These are phyloP conservation scores for Sus cebifrons DNA, from an alignment of 2,797 vertebrate genomes.

Conservation along the genomic window DNA sequence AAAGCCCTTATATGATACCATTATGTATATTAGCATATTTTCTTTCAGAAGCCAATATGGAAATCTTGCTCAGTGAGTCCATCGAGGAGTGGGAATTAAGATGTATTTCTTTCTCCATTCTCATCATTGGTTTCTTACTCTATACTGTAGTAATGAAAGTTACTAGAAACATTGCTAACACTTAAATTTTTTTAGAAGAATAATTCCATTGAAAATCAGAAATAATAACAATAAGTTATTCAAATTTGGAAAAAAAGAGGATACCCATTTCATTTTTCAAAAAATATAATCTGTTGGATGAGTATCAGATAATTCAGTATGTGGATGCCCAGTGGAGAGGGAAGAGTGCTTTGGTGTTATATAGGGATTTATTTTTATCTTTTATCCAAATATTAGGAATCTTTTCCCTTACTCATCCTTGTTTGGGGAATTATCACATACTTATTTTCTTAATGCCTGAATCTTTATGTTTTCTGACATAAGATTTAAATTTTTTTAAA, in stretches of 20 bases:
- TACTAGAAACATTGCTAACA: conserved; percentile 1
- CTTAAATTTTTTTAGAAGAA: conserved; percentile 52
- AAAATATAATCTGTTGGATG: conserved; percentile 49
- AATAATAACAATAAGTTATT: conserved; percentile 26
- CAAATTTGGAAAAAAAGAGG: background rate
- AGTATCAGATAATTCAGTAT: background rate
- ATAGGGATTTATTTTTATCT: background rate
- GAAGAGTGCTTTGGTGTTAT: background rate
- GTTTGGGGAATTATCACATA: background rate
- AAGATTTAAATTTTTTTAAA: conserved; percentile 29
- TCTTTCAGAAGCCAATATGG: conserved; percentile 30
- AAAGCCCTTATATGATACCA: background rate
- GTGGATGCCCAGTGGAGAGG: background rate
- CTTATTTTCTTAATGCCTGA: conserved; percentile 16
- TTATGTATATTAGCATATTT: conserved; percentile 5
- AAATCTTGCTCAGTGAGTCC: background rate
- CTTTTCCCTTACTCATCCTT: background rate
- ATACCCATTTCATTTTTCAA: background rate
- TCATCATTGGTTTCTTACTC: conserved; percentile 17
- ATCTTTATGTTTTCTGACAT: background rate
- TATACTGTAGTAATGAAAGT: conserved; percentile 26
- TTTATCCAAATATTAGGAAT: background rate
- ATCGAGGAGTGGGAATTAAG: background rate
- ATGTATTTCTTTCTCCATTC: conserved; percentile 46
- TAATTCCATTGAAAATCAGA: conserved; percentile 25